A percentile compares a stretch with the other conserved stretches of the same genome.
Evolutionary conservation across 2,888 invertebrate species (phyloP).

Genomic region (Patella caerulea): DNA sequence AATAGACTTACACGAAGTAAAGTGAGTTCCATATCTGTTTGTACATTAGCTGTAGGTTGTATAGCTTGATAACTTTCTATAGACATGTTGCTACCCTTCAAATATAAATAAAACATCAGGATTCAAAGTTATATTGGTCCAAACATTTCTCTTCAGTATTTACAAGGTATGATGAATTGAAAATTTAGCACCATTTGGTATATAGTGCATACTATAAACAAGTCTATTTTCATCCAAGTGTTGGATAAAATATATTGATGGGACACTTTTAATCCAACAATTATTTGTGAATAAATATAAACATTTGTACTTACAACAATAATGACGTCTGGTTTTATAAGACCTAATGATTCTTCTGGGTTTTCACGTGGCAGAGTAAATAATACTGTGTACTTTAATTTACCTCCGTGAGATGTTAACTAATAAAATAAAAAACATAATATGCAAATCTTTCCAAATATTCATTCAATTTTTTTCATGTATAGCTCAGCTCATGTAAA

Average conservation of each 20-base stretch:
- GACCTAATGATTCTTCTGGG: conserved; percentile 51
- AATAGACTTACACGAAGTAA: conserved; percentile 78
- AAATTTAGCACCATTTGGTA: too few species aligned
- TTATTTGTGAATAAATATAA: too few species aligned
- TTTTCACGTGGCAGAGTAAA: conserved; percentile 59
- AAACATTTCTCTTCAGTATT: too few species aligned
- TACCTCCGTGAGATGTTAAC: conserved; percentile 90
- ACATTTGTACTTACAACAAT: conserved; percentile 48
- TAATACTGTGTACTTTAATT: conserved; percentile 81
- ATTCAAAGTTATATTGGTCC: too few species aligned
- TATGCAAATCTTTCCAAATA: background rate
- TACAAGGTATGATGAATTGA: too few species aligned
- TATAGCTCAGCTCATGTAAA: too few species aligned
- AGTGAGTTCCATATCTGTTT: conserved; percentile 80
- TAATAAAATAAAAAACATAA: conserved; percentile 58
- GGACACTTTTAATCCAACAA: too few species aligned
- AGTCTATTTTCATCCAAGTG: too few species aligned
- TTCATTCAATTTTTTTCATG: too few species aligned
- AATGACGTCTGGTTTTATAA: conserved; percentile 84
- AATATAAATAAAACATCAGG: background rate
- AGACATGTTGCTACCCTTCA: conserved; percentile 77
- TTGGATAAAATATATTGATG: too few species aligned
- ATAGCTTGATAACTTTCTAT: conserved; percentile 83
- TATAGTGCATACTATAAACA: too few species aligned
- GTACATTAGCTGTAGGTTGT: conserved; percentile 82